Evolutionary conservation across 1,140 invertebrate species (phyloP), one percentile per base, ranked within the genome.

Genomic region (Mercenaria mercenaria): DNA sequence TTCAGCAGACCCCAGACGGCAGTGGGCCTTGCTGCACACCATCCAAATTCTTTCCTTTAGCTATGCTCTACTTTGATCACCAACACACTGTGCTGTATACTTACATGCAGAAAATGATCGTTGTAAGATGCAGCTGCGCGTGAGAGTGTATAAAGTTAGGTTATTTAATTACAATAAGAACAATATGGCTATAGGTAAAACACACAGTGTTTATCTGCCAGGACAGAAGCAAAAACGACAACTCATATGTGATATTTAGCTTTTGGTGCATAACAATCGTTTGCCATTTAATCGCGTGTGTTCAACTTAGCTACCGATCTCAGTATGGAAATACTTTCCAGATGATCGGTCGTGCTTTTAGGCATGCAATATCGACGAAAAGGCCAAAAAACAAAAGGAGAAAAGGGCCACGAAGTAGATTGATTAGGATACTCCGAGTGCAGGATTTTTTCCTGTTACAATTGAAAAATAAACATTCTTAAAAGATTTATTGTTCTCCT

Each of bases 71-170:
- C 96, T 98, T 98, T 96, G 98, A 98, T 90, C 97, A 98, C 72
- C 97, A 98, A 96, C 97, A 97, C 87, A 98, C 98, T 96, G 98
- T 99, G 94, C 98, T 99, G 95, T 99, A 99, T 96, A 97, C 98
- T 92, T 98, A 99, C 96, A 96, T 99, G 94, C 98, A 98, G 91
- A 98, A 99, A 97, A 99, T 99, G 98, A 98, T 99, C 89, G 98
- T 99, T 43, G 98, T 99, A 96, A 98, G 99, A 96, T 99, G 99
- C 96, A 98, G 98, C 81, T 99, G 99, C 96, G 98, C 98, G 84
- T 99, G 81, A 89, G 32, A 67, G 37, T 39, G 37, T 39, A 18
- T 29, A 18, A 18, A 67, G 26, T 32, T 67, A 32, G 18, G 26
- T 15, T 32, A 77, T 77, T 50, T 26, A 76, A 76, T n/a, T 76